Evolutionary conservation across 2,113 vertebrate species (phyloP), one percentile per base, ranked within the genome.

Genomic region (Saccopteryx leptura): DNA sequence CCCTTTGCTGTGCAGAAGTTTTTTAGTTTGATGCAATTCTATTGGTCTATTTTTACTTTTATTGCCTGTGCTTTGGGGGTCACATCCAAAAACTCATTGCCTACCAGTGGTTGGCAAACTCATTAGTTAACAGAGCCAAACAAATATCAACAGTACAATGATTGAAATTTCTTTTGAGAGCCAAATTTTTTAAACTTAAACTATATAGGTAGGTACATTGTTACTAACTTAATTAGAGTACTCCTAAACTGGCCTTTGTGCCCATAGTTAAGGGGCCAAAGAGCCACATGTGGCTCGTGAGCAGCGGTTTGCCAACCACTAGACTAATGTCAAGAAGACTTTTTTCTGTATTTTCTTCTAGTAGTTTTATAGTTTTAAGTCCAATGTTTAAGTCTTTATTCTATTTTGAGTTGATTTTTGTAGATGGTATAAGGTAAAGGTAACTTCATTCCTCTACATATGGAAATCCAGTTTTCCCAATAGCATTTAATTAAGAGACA

Each of bases 351-450:
- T 63, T 90, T 63, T 94, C 46, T 56, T 52, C 80, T 46, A 54
- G 63, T 79, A 63, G 31, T 48, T 71, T 71, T 63, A 19, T 60
- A 69, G 26, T 48, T 33, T 61, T 33, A 82, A 24, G 85, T 75
- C 58, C 72, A 61, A 21, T 31, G 23, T 50, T 78, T 78, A 86
- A 48, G 39, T 60, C 39, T 72, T 88, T 19, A 46, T 46, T 56
- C 58, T 26, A 74, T 39, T 88, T 88, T 93, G 18, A 88, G 84
- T 72, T 68, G 63, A 76, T 61, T 71, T 81, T 82, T 88, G 50
- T 56, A 63, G 63, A 63, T 48, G 26, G 9, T 28, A 5, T 54
- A n/a, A 61, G 28, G 54, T 71, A 79, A 54, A 7, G 19, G 61
- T 46, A 46, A n/a, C 71, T 78, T 79, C 39, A n/a, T 78, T 63